Evolutionary conservation across 2,113 vertebrate genomes (phyloP).

Genomic region (Sturnira hondurensis): DNA sequence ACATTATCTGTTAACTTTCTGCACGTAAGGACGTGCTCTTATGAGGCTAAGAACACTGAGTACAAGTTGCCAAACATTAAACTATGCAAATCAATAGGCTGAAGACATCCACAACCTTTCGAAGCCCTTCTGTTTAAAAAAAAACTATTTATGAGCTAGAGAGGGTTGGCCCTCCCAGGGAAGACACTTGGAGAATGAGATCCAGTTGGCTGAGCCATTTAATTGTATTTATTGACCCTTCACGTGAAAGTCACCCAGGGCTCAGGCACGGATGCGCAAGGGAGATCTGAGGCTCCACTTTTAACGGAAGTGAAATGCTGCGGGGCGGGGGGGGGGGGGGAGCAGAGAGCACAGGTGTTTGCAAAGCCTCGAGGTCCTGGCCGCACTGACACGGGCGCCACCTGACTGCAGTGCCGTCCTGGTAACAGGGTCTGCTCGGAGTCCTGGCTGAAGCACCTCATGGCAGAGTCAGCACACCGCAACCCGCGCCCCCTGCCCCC

Average conservation of each 20-base stretch:
- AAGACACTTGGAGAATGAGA: conserved; percentile 43
- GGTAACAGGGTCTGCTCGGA: not conserved
- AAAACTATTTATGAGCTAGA: conserved; percentile 39
- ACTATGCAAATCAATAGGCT: conserved; percentile 12
- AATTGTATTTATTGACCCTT: conserved; percentile 66
- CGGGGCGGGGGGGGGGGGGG: no score
- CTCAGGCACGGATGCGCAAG: not conserved
- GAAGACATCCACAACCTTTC: not conserved
- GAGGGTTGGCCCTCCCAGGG: not conserved
- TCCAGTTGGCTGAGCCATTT: conserved; percentile 54
- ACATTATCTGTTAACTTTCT: not conserved
- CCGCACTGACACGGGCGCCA: not conserved
- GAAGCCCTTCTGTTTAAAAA: conserved; percentile 19
- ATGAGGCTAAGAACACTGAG: not conserved
- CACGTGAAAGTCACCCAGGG: conserved; percentile 46
- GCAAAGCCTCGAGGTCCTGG: not conserved
- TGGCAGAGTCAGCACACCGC: not conserved
- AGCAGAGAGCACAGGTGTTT: conserved; percentile 46
- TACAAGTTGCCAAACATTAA: not conserved
- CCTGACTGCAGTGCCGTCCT: not conserved
- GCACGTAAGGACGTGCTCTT: not conserved
- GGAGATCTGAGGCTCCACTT: conserved; percentile 40
- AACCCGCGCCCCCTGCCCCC: not conserved
- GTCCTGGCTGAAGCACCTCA: conserved; percentile 40
- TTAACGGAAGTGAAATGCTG: conserved; percentile 57